phyloP scores from a whole-genome alignment of 2,113 vertebrate genomes.

The Urocolius indicus region DNA sequence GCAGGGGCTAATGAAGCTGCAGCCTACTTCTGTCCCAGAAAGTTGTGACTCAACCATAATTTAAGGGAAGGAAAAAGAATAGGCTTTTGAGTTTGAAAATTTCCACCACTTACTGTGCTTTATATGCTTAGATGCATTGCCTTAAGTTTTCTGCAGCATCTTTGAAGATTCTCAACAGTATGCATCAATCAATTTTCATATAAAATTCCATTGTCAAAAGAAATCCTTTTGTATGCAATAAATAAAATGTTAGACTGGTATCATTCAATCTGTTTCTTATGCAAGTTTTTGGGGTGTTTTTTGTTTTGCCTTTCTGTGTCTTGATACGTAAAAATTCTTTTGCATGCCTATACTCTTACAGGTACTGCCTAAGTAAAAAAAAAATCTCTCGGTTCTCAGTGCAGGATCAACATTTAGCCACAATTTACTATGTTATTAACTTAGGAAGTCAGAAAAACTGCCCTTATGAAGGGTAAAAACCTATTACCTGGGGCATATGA shows the following conservation, averaged over 20 bases:
- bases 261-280: not conserved
- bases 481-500: fast-evolving
- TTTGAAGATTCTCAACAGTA: conserved; percentile 63
- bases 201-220: conserved; percentile 63
- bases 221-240: conserved; percentile 74
- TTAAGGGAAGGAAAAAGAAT: conserved; percentile 43
- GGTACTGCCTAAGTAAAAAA: not conserved
- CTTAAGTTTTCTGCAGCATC: conserved; percentile 70
- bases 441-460: not conserved
- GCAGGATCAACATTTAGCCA: not conserved
- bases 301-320: not conserved
- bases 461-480: no score
- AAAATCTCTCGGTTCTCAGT: fast-evolving
- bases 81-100: conserved; percentile 42
- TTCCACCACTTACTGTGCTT: conserved; percentile 68
- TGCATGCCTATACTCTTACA: fast-evolving
- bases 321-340: not conserved
- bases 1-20: conserved; percentile 48
- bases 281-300: not conserved
- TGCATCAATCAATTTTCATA: conserved; percentile 69
- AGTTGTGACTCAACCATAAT: conserved; percentile 5
- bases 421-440: no score
- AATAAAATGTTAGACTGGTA: conserved; percentile 69
- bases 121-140: conserved; percentile 72
- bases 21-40: conserved; percentile 19